Evolutionary conservation across 2,797 vertebrate species (phyloP).

Genomic region (Rhinella marina): DNA sequence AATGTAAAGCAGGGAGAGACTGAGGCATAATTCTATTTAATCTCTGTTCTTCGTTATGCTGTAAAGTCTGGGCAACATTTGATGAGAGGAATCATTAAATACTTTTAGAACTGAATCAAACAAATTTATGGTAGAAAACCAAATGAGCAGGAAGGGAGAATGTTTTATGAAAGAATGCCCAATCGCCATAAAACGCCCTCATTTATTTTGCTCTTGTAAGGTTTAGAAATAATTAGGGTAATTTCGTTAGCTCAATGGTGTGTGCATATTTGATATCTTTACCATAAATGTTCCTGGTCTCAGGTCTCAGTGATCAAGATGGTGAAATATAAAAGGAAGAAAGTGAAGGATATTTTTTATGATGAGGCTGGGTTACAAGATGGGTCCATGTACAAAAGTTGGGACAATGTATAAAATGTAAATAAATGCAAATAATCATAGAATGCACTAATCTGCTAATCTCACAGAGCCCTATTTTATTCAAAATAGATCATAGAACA

Average conservation of each 20-base stretch:
- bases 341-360: background rate
- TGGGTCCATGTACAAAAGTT: too few species aligned
- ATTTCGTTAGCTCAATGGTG: background rate
- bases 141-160: background rate
- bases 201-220: background rate
- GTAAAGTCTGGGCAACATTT: background rate
- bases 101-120: slow-evolving; percentile 8
- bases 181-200: background rate
- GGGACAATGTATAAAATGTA: too few species aligned
- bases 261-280: background rate
- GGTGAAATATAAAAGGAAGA: background rate
- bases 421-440: too few species aligned
- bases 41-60: slow-evolving; percentile 12
- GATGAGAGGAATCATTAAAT: slow-evolving; percentile 27
- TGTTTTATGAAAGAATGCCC: background rate
- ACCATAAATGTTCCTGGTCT: background rate
- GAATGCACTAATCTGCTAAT: too few species aligned
- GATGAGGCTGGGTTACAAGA: background rate
- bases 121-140: slow-evolving; percentile 7
- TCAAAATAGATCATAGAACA: too few species aligned
- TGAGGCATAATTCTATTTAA: slow-evolving; percentile 20
- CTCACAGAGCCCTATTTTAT: too few species aligned
- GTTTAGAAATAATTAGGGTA: background rate
- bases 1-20: background rate
- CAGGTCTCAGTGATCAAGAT: background rate